Evolutionary conservation across 2,113 vertebrate species (phyloP), one percentile per base, ranked within the genome.

Genomic region (Etheostoma cragini): DNA sequence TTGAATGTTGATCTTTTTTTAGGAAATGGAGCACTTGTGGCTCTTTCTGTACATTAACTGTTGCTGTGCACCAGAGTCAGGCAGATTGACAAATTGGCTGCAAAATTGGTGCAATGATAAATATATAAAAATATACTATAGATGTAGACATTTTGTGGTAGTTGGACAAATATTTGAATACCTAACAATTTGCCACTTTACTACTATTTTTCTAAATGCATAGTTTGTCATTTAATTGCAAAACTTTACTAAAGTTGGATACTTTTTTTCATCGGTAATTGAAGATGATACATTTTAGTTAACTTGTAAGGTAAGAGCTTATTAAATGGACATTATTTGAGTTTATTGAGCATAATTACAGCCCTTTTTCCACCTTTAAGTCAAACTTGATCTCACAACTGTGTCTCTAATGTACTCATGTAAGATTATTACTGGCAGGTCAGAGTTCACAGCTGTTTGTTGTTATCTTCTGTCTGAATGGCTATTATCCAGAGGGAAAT

Each of bases 11-110:
- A 81, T 89, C 81, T 83, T 83, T 81, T 87, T 89, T 90, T 87
- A 80, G 89, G 80, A 91, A 90, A 67, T 84, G 82, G 83, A 86
- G 72, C 82, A 88, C 90, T 89, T 79, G 75, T 87, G 61, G 78
- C 75, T 85, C 49, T 56, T 30, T 91, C 88, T 89, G 74, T 81
- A 86, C 76, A 71, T 84, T 81, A 81, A 85, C 67, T 12, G 46
- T 85, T 85, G 24, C 76, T 56, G 21, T n/a, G 78, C 63, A 12
- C 62, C 62, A 42, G 60, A 78, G 53, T 63, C 19, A n/a, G 47
- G 42, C 45, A 78, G 71, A 72, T 75, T 67, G 49, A 50, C 53
- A 65, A 65, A 67, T 71, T 76, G 35, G 56, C 64, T 68, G 54
- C 26, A 58, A 60, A 68, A 26, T 38, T 71, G 38, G 22, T 45